These are phyloP conservation scores for Phoxinus dragarum DNA, from an alignment of 2,797 vertebrate species.

Conservation along the genomic window DNA sequence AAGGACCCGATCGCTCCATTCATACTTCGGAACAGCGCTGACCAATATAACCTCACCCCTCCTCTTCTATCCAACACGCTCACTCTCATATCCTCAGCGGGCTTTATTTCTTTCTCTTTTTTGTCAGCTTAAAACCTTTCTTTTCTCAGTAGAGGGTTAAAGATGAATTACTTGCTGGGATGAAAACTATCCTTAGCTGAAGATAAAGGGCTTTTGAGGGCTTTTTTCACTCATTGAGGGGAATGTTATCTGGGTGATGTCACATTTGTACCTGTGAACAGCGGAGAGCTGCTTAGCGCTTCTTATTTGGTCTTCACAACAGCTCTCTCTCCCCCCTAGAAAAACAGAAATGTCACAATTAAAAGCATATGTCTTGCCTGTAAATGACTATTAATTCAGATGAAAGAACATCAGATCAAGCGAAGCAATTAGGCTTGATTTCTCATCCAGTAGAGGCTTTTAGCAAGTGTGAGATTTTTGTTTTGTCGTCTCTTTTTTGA, in stretches of 20 bases:
- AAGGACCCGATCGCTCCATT: constrained; percentile 83
- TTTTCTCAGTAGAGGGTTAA: constrained; percentile 66
- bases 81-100: constrained; percentile 46
- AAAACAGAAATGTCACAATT: constrained; percentile 23
- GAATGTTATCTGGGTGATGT: constrained; percentile 57
- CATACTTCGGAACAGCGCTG: constrained; percentile 73
- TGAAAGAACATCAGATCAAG: constrained; percentile 37
- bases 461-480: constrained; percentile 38
- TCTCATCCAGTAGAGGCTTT: constrained; percentile 41
- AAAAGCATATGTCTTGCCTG: constrained; percentile 14
- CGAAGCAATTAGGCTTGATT: constrained; percentile 42
- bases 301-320: constrained; percentile 10
- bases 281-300: constrained; percentile 32
- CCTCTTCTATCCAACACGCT: constrained; percentile 65
- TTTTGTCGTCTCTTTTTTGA: constrained; percentile 49
- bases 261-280: constrained; percentile 55
- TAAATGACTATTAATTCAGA: constrained; percentile 16
- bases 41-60: constrained; percentile 77
- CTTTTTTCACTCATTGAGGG: constrained; percentile 49
- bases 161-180: constrained; percentile 61
- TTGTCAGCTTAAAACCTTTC: constrained; percentile 61
- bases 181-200: constrained; percentile 59
- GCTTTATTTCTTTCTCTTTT: constrained; percentile 52
- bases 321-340: neutral
- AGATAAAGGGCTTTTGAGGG: constrained; percentile 59